Base-by-base conservation (phyloP, 2,888 invertebrate genomes). In the Tiphia femorata region DNA sequence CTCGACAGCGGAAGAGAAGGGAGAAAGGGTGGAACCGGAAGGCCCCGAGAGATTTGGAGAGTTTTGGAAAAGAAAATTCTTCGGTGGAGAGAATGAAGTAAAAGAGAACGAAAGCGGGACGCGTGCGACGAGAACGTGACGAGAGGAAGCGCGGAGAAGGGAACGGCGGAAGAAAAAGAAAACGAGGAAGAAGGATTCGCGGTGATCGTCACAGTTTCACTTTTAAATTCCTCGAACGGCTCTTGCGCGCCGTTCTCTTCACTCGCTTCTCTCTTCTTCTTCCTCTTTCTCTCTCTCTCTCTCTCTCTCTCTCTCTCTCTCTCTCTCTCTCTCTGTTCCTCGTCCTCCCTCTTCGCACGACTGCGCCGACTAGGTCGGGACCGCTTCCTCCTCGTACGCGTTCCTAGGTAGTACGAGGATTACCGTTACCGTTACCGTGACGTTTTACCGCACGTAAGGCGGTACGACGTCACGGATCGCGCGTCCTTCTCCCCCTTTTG, bases 181-280 rank as follows among this genome's bases (percentile, higher is more conserved):
- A 51, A 62, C 42, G 53, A 43, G 49, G 57, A 44, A 54, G 54
- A 44, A 58, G 44, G 56, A 48, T 51, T 54, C 58, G 52, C 58
- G 54, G 58, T 58, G 52, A 74, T 70, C 70, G 71, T 75, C 74
- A 73, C 70, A 75, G 77, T 78, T 78, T 78, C 78, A 78, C 78
- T 78, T 78, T 78, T 78, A 75, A 78, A 78, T 77, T 77, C 73
- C 72, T 64, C 61, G 58, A 62, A n/a, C n/a, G 67, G 68, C 63
- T 54, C 56, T 53, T 25, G 30, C 27, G 17, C 57, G 53, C 50
- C 53, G 57, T 59, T 64, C 66, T 69, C 65, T n/a, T n/a, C 68
- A 58, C 64, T 68, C 58, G 64, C 58, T 50, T 25, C 56, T 50
- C 42, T 8, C 23, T 27, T 44, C 37, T 35, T 20, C 43, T 16